Evolutionary conservation across 2,113 vertebrate genomes (phyloP).

Genomic region (Pseudorasbora parva): DNA sequence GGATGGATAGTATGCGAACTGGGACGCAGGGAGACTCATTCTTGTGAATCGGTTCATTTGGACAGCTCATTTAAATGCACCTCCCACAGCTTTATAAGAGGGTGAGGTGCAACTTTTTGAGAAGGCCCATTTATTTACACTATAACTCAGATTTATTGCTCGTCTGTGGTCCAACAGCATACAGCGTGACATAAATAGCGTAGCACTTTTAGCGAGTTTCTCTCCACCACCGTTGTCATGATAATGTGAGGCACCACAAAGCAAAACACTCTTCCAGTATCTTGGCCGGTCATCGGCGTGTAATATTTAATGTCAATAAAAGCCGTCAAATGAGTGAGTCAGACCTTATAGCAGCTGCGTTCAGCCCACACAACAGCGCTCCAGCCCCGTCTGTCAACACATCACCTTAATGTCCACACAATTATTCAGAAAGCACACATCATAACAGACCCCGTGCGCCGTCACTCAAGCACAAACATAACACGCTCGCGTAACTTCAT

Average conservation of each 20-base stretch:
- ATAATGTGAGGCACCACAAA: constrained; percentile 2
- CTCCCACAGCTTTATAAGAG: neutral
- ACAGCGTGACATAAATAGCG: neutral
- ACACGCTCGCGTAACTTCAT: neutral
- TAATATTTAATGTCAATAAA: constrained; percentile 38
- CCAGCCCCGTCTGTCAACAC: neutral
- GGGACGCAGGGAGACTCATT: too few species aligned
- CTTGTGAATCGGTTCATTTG: neutral
- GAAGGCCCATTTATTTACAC: neutral
- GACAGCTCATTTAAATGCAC: neutral
- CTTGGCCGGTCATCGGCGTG: constrained; percentile 15
- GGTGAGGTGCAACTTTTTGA: neutral
- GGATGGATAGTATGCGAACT: too few species aligned
- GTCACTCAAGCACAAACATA: constrained; percentile 3
- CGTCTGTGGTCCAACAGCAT: neutral
- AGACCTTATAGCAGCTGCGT: constrained; percentile 24
- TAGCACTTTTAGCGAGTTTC: neutral
- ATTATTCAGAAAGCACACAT: constrained; percentile 29
- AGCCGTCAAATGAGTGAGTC: constrained; percentile 33
- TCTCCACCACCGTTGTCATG: neutral
- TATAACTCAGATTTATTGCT: neutral
- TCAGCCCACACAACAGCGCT: constrained; percentile 31
- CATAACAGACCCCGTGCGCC: constrained; percentile 22
- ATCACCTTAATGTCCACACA: constrained; percentile 5
- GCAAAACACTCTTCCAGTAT: neutral